phyloP scores from a whole-genome alignment of 1,140 invertebrate species.

The Drosophila arawakana region DNA sequence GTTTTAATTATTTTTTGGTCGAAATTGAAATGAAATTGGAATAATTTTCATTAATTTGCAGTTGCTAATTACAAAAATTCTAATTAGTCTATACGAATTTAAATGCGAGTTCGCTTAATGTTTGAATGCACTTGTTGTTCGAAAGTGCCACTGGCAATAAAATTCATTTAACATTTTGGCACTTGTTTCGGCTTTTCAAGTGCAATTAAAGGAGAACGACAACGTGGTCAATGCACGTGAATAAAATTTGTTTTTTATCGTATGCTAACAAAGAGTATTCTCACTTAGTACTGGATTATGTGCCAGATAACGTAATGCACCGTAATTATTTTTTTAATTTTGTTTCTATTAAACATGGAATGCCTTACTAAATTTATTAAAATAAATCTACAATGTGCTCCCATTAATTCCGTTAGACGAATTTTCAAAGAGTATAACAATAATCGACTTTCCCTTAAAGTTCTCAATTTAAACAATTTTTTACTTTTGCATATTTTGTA shows the following conservation, averaged over 20 bases:
- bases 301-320: neutral
- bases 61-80: constrained; percentile 63
- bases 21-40: constrained; percentile 63
- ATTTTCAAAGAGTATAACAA: neutral
- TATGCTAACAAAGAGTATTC: neutral
- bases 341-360: too few species aligned
- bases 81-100: constrained; percentile 61
- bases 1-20: constrained; percentile 6
- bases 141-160: constrained; percentile 46
- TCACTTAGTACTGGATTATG: neutral
- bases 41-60: constrained; percentile 50
- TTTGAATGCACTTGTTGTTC: constrained; percentile 20
- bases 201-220: constrained; percentile 63
- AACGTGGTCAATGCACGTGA: constrained; percentile 10
- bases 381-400: too few species aligned
- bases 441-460: neutral
- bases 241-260: constrained; percentile 54
- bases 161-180: constrained; percentile 71
- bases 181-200: constrained; percentile 61
- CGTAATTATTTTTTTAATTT: too few species aligned
- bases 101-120: constrained; percentile 18
- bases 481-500: constrained; percentile 21
- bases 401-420: too few species aligned
- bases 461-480: neutral
- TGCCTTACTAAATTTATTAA: too few species aligned